These are phyloP conservation scores for Muscina levida DNA, from an alignment of 2,888 invertebrate genomes.

Conservation along the genomic window DNA sequence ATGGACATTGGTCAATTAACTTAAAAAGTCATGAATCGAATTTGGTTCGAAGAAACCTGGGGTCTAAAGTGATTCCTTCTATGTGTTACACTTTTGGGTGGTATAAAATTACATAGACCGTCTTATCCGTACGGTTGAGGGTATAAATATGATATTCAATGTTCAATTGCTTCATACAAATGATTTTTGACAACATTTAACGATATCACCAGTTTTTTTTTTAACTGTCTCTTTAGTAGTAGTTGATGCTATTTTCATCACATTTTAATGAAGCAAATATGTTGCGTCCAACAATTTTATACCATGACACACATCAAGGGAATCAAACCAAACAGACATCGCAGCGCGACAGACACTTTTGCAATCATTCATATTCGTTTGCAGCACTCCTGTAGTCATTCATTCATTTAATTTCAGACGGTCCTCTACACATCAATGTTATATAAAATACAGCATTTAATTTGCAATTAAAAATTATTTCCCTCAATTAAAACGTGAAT, in stretches of 20 bases:
- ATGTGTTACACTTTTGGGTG: too few species aligned
- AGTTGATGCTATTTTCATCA: conserved; percentile 11
- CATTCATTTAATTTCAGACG: conserved; percentile 19
- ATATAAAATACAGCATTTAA: conserved; percentile 60
- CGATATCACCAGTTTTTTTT: conserved; percentile 6
- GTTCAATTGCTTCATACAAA: too few species aligned
- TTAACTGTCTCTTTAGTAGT: background rate
- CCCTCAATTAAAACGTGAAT: conserved; percentile 63
- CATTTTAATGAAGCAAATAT: conserved; percentile 26
- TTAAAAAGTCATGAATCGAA: too few species aligned
- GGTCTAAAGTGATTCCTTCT: too few species aligned
- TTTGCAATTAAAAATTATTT: conserved; percentile 66
- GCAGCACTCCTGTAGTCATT: conserved; percentile 4
- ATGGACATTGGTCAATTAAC: too few species aligned
- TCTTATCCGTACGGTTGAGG: too few species aligned
- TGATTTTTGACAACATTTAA: too few species aligned
- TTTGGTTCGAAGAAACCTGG: too few species aligned
- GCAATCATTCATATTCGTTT: conserved; percentile 6
- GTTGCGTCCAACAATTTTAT: background rate
- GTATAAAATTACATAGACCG: too few species aligned
- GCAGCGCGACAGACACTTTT: background rate
- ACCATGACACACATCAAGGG: background rate
- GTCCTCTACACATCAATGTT: background rate
- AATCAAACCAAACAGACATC: conserved; percentile 6
- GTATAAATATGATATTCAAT: too few species aligned